Percentiles rank a stretch among this genome's conserved stretches.
phyloP scores from a whole-genome alignment of 2,113 vertebrate species.

The Accipiter cooperii region DNA sequence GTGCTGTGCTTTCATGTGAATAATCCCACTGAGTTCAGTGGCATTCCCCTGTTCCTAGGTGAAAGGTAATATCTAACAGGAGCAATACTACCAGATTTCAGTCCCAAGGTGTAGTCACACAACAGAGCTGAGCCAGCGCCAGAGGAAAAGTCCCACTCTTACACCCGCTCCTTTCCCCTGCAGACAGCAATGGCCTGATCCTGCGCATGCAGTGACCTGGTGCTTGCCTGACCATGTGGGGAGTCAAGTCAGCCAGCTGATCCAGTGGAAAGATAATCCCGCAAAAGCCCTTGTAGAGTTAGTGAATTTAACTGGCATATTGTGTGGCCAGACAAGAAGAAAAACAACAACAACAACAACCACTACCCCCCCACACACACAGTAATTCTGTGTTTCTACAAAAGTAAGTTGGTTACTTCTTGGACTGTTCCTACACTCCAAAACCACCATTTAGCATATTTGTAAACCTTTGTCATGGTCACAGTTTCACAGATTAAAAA shows the following conservation, averaged over 20 bases:
- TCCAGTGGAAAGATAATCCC: not conserved
- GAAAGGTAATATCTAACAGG: not conserved
- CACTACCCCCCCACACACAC: rapidly evolving
- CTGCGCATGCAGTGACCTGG: not conserved
- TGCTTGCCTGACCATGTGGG: not conserved
- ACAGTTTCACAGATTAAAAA: not conserved
- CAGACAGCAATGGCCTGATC: not conserved
- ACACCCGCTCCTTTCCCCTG: not conserved
- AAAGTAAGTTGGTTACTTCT: not conserved
- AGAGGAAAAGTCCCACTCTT: not conserved
- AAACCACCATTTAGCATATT: not conserved
- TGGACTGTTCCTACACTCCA: not conserved
- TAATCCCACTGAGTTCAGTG: not conserved
- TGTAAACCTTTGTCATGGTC: not conserved
- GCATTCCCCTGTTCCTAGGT: not conserved
- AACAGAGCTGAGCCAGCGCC: not conserved
- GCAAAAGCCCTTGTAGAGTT: not conserved
- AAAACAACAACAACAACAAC: not conserved
- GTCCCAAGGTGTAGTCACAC: not conserved
- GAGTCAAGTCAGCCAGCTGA: not conserved
- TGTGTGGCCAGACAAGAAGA: not conserved
- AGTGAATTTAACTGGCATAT: not conserved
- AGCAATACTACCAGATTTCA: not conserved
- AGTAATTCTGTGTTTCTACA: not conserved
- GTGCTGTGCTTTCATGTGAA: not conserved